These are phyloP conservation scores for Peromyscus eremicus DNA, from an alignment of 2,797 vertebrate genomes.

Conservation along the genomic window DNA sequence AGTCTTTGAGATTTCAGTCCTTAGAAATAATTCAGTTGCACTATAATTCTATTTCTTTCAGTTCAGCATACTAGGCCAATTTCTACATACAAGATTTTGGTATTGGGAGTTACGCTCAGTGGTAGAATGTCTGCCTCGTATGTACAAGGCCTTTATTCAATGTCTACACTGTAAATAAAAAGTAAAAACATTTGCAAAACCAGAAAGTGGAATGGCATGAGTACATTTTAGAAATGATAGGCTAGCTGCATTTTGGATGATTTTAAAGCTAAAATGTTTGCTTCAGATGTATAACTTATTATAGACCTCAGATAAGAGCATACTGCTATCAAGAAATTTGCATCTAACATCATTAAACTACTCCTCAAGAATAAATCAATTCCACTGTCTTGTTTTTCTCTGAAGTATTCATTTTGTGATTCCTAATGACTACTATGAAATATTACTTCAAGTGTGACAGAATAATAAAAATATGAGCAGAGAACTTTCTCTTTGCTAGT, in stretches of 20 bases:
- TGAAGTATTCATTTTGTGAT: constrained; percentile 28
- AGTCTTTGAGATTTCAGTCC: not conserved
- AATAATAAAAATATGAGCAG: constrained; percentile 68
- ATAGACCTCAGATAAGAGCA: constrained; percentile 38
- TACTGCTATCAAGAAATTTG: constrained; percentile 47
- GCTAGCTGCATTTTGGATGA: not conserved
- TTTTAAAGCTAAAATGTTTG: not conserved
- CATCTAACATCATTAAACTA: constrained; percentile 38
- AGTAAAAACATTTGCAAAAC: not conserved
- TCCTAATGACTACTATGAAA: constrained; percentile 44
- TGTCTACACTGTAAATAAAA: not conserved
- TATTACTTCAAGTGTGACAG: constrained; percentile 54
- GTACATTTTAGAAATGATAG: constrained; percentile 8
- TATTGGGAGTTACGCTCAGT: not conserved
- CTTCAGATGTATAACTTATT: not conserved
- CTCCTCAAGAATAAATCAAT: not conserved
- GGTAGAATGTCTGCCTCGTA: not conserved
- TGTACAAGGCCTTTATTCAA: not conserved
- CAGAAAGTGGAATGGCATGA: not conserved
- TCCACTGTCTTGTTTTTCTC: constrained; percentile 50
- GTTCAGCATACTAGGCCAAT: not conserved
- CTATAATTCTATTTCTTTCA: not conserved
- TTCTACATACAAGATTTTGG: not conserved
- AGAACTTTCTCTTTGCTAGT: constrained; percentile 22
- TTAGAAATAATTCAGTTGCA: not conserved